A percentile compares a stretch with the other conserved stretches of the same genome.
Conservation (phyloP, 2,797 vertebrate species). For the Cyprinella venusta region DNA sequence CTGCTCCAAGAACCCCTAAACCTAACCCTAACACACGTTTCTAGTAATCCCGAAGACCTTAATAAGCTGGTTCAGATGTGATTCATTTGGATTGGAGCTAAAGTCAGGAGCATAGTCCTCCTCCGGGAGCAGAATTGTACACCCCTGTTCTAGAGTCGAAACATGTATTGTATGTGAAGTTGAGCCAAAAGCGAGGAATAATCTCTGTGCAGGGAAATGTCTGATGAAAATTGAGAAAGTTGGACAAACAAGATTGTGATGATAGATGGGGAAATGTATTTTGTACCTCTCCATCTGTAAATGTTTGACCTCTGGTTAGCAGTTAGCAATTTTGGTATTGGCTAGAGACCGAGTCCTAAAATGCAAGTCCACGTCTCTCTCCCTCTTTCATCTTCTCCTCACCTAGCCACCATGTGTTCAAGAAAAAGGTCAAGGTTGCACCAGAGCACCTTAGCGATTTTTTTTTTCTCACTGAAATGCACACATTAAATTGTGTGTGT, state of each 20-base stretch:
- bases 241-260: slow-evolving; percentile 6
- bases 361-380: slow-evolving; percentile 64
- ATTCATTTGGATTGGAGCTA: not conserved
- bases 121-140: not conserved
- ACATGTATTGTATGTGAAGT: not conserved
- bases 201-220: not conserved
- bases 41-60: not conserved
- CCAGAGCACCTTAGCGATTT: slow-evolving; percentile 51
- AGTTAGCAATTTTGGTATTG: slow-evolving; percentile 4
- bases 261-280: not conserved
- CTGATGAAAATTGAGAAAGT: not conserved
- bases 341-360: slow-evolving; percentile 52
- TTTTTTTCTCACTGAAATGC: slow-evolving; percentile 54
- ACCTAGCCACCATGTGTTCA: slow-evolving; percentile 59
- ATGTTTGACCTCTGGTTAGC: slow-evolving; percentile 12
- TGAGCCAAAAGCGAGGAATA: no score
- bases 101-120: not conserved
- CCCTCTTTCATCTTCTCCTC: slow-evolving; percentile 40
- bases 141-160: not conserved
- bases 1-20: not conserved
- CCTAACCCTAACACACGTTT: not conserved
- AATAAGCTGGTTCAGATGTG: not conserved
- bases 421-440: slow-evolving; percentile 76
- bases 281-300: slow-evolving; percentile 8
- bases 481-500: slow-evolving; percentile 1